Percentiles rank a stretch among this genome's conserved stretches.
Conservation (phyloP, 2,888 invertebrate species). For the Rhingia rostrata region DNA sequence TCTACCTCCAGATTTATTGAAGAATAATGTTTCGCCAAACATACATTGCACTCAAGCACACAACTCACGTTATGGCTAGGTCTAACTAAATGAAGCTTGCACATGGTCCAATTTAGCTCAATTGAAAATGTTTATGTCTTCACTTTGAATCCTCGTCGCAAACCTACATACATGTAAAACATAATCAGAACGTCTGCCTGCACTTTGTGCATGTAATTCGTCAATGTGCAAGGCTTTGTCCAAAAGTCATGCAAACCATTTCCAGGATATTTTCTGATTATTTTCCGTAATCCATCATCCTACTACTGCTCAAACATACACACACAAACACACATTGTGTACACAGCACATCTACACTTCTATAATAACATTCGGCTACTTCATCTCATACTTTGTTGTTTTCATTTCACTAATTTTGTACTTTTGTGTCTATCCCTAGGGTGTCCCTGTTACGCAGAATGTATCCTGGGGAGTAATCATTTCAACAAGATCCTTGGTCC, state of each 20-base stretch:
- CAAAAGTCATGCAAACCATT: constrained; percentile 47
- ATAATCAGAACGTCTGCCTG: not conserved
- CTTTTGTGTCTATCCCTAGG: constrained; percentile 84
- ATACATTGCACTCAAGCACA: too few species aligned
- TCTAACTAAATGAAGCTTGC: too few species aligned
- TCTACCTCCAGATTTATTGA: too few species aligned
- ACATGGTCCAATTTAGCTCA: too few species aligned
- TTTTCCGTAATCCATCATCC: constrained; percentile 25
- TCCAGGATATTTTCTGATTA: constrained; percentile 54
- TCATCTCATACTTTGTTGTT: constrained; percentile 46
- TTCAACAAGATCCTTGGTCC: constrained; percentile 93
- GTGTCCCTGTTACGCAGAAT: constrained; percentile 90
- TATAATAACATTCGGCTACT: not conserved
- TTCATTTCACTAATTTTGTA: constrained; percentile 58
- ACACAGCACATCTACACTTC: not conserved
- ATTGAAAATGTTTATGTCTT: too few species aligned
- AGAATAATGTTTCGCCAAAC: too few species aligned
- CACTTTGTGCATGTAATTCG: not conserved
- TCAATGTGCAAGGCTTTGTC: constrained; percentile 27
- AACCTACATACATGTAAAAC: not conserved
- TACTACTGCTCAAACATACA: constrained; percentile 15
- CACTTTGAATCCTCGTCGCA: too few species aligned
- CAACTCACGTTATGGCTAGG: too few species aligned
- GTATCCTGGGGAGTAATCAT: constrained; percentile 92
- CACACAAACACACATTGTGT: not conserved